Evolutionary conservation across 2,888 invertebrate genomes (phyloP), one percentile per base, ranked within the genome.

Genomic region (Acanthosepion lycidas): DNA sequence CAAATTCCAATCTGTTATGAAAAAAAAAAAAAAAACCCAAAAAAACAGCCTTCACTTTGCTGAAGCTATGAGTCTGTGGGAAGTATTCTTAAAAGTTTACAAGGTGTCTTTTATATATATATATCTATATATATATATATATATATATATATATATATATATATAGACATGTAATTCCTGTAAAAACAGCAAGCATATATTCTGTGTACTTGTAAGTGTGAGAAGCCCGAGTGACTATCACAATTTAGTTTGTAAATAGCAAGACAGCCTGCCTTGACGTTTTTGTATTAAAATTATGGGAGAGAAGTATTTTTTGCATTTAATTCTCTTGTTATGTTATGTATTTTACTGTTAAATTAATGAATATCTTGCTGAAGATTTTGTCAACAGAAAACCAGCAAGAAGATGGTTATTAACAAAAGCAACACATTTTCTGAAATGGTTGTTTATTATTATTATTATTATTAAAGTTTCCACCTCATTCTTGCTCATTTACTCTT

Each of bases 61-160:
- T 78, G n/a, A 78, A 78, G 78, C n/a, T 78, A 78, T 78, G 78
- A 78, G 78, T 78, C 78, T 78, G 78, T 78, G 78, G 78, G 78
- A 78, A 33, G n/a, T n/a, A 78, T 78, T 78, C 78, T 78, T 78
- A 78, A 78, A 78, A 78, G 15, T 78, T 78, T 78, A 78, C 78
- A n/a, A n/a, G 18, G 12, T 33, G 12, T n/a, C 78, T n/a, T 6
- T n/a, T 9, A 78, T 78, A 78, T 78, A 78, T 78, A 42, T 42
- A 42, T 42, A 42, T 42, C 1, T 42, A 42, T 42, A 42, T 42
- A 42, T 42, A 42, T 42, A 42, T 42, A 42, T 42, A 42, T 42
- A 42, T 42, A 42, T 42, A 42, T 42, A 42, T 42, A 42, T 42
- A 42, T 42, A 42, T 42, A 42, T 9, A 78, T n/a, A 78, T 78